Base-by-base conservation (phyloP, 2,888 invertebrate genomes). In the Noctua janthe region DNA sequence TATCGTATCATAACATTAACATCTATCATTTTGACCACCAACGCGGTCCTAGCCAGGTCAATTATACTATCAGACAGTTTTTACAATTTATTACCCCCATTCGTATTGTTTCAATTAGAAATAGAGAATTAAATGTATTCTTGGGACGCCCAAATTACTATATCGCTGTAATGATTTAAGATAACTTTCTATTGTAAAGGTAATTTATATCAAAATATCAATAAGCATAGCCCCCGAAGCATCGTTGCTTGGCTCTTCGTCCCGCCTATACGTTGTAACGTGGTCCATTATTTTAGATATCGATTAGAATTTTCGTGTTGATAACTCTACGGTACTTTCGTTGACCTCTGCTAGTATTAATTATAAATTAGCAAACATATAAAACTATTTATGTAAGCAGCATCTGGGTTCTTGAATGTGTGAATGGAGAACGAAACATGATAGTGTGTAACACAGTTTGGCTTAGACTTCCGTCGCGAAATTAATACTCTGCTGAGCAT, bases 81-180 rank as follows among this genome's bases (percentile, higher is more conserved):
- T 86, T 84, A 82, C 91, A 94, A 96, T 96, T 96, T 96, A 96
- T 96, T 85, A 90, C 91, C 76, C 80, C 92, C 89, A 92, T 94
- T 93, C 92, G 93, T 94, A 96, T 96, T 96, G 96, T 96, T 96
- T 96, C 96, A 96, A 96, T 96, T 96, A 96, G 92, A 90, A 94
- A 95, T 95, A 94, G 89, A 92, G 94, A 94, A 95, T 96, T 95
- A 94, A 95, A 95, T 93, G 92, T 92, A 93, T 93, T 92, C 88
- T 91, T 92, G 94, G 89, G 92, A 95, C 96, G 96, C 96, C 96
- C 96, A 96, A 96, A 96, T 96, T 95, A 93, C 94, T 93, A 92
- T 94, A 95, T 94, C 94, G 92, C 84, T 89, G 91, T 91, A 64
- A 86, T 93, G 94, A 95, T 91, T 94, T 93, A 93, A 90, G 95